Percentiles rank a stretch among this genome's conserved stretches.
Evolutionary conservation across 2,113 vertebrate species (phyloP).

Genomic region (Notothenia coriiceps): DNA sequence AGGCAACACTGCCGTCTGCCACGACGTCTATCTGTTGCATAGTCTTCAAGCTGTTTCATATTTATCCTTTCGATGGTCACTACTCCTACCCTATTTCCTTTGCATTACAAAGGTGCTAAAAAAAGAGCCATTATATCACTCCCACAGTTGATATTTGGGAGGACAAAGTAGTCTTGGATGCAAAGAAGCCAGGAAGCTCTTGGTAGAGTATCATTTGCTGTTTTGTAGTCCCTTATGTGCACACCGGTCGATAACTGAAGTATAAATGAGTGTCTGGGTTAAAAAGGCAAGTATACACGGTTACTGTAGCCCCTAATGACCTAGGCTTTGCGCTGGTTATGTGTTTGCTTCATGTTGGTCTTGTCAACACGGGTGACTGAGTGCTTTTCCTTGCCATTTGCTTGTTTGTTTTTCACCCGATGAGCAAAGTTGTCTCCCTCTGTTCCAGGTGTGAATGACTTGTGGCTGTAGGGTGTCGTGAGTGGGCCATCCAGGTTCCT

Average conservation of each 20-base stretch:
- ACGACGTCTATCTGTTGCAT: conserved; percentile 52
- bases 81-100: neutral
- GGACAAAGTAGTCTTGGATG: neutral
- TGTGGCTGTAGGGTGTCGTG: conserved; percentile 79
- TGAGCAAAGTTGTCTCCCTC: conserved; percentile 71
- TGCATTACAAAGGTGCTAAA: neutral
- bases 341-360: conserved; percentile 56
- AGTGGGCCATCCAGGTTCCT: conserved; percentile 74
- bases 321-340: conserved; percentile 51
- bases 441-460: conserved; percentile 83
- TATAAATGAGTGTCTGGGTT: conserved; percentile 58
- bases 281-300: conserved; percentile 19
- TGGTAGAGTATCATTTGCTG: conserved; percentile 22
- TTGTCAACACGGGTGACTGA: conserved; percentile 54
- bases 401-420: conserved; percentile 55
- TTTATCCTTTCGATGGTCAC: conserved; percentile 13
- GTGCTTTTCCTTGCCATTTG: conserved; percentile 62
- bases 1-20: conserved; percentile 70
- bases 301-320: conserved; percentile 53
- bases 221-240: conserved; percentile 50
- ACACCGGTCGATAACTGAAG: conserved; percentile 48
- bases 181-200: conserved; percentile 13
- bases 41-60: conserved; percentile 29
- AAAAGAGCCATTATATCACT: neutral
- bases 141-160: conserved; percentile 9